These are phyloP conservation scores for Dendronephthya gigantea DNA, from an alignment of 64 coral and sea anemone genomes.

Conservation along the genomic window DNA sequence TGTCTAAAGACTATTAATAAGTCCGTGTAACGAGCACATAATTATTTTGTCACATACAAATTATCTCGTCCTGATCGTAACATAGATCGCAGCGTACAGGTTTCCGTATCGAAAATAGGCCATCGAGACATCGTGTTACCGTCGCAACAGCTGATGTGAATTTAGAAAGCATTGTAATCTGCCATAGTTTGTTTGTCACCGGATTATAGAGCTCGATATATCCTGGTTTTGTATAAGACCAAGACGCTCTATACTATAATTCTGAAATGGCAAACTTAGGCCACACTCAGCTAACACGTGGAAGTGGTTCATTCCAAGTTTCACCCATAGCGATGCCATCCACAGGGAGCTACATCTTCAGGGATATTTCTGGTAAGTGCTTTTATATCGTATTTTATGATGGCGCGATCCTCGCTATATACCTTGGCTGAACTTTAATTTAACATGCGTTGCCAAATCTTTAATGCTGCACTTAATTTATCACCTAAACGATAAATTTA, in stretches of 20 bases:
- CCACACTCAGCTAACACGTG: not conserved
- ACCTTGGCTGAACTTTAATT: not conserved
- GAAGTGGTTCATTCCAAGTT: not conserved
- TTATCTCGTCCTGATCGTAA: not conserved
- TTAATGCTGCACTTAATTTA: not conserved
- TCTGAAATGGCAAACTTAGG: not conserved
- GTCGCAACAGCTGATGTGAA: too few species aligned
- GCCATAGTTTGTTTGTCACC: not conserved
- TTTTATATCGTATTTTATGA: not conserved
- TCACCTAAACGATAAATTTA: not conserved
- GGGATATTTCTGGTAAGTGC: not conserved
- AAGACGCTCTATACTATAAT: too few species aligned
- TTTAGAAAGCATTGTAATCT: not conserved
- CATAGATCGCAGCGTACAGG: not conserved
- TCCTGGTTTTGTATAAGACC: not conserved
- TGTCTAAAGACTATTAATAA: constrained; percentile 9
- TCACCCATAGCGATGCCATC: not conserved
- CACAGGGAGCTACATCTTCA: not conserved
- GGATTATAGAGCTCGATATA: not conserved
- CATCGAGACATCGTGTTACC: too few species aligned
- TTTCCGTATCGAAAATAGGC: not conserved
- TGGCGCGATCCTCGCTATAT: not conserved
- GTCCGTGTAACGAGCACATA: not conserved
- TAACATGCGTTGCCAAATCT: not conserved
- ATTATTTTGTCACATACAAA: constrained; percentile 4